Evolutionary conservation across 1,140 invertebrate genomes (phyloP).

Genomic region (Agrypnia vestita): DNA sequence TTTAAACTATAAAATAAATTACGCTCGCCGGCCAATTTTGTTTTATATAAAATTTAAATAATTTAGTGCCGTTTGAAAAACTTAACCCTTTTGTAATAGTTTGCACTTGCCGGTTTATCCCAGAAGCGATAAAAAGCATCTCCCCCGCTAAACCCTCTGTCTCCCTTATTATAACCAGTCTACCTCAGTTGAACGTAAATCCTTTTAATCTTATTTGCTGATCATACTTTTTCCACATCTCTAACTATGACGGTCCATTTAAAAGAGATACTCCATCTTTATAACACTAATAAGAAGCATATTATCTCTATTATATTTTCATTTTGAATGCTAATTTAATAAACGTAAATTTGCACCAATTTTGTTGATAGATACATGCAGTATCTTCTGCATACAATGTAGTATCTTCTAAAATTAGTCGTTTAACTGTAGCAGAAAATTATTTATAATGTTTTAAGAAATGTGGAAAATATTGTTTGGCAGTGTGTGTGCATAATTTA

Average conservation of each 20-base stretch:
- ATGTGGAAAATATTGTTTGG: no score
- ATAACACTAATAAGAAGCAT: background rate
- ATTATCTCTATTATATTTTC: conserved; percentile 8
- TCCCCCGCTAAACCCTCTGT: background rate
- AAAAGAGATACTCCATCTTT: background rate
- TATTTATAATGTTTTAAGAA: no score
- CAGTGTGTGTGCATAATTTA: no score
- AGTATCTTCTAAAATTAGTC: no score
- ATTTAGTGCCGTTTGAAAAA: conserved; percentile 5
- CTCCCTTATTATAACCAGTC: conserved; percentile 11
- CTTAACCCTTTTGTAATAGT: conserved; percentile 5
- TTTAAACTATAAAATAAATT: no score
- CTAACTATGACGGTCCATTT: conserved; percentile 8
- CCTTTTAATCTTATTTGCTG: conserved; percentile 18
- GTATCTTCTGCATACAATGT: no score
- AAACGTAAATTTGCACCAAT: no score
- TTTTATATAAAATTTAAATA: background rate
- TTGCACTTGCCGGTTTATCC: conserved; percentile 10
- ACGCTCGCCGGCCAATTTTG: no score
- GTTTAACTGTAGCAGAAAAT: no score
- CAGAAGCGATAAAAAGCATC: background rate
- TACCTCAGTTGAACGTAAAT: conserved; percentile 25
- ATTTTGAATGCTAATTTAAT: background rate
- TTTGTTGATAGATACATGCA: no score
- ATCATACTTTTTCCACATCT: conserved; percentile 11